A percentile compares a stretch with the other conserved stretches of the same genome.
These are phyloP conservation scores for Nomada flava DNA, from an alignment of 2,888 invertebrate species.

Conservation along the genomic window DNA sequence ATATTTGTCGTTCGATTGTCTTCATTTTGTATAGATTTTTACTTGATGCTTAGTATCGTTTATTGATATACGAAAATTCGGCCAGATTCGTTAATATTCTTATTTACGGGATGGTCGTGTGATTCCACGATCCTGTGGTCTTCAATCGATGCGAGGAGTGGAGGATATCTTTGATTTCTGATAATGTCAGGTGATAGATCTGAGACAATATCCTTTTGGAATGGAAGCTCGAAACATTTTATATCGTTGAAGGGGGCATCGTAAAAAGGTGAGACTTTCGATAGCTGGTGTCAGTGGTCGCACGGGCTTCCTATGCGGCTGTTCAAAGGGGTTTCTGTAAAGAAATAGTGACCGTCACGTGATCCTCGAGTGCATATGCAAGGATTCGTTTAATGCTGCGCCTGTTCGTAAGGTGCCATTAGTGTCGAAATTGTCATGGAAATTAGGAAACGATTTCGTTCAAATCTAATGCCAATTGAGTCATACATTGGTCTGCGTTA, in stretches of 20 bases:
- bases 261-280: constrained; percentile 15
- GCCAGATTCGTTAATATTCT: background rate
- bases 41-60: background rate
- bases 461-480: background rate
- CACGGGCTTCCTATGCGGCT: background rate
- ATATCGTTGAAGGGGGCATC: background rate
- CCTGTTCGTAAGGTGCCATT: background rate
- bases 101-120: background rate
- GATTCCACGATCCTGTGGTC: background rate
- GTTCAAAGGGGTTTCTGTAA: constrained; percentile 45
- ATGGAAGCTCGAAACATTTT: constrained; percentile 25
- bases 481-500: background rate
- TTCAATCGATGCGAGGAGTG: background rate
- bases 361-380: background rate
- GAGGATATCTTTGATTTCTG: background rate
- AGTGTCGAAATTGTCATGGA: background rate
- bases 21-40: background rate
- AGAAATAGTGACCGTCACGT: constrained; percentile 47
- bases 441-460: constrained; percentile 24
- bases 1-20: no score
- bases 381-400: background rate
- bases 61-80: background rate
- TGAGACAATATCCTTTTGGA: background rate
- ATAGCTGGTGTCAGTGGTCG: background rate
- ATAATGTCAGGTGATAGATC: background rate